phyloP scores from a whole-genome alignment of 2,888 invertebrate species.

The Himalopsyche kuldschensis region DNA sequence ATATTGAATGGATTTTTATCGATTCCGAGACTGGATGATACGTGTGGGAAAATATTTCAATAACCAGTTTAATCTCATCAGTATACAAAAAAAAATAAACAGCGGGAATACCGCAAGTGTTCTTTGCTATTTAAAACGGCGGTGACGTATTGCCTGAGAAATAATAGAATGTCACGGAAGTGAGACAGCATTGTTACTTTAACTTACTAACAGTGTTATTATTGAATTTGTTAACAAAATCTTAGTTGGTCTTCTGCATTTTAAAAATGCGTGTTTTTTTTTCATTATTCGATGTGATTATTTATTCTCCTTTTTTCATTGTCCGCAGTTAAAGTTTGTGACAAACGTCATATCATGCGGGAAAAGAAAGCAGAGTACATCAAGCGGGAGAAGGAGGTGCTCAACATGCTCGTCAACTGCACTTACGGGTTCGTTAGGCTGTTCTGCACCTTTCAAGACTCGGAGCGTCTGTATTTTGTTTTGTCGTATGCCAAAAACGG shows the following conservation, averaged over 20 bases:
- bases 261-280: background rate
- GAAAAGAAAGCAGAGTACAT: slow-evolving; percentile 94
- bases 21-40: background rate
- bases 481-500: slow-evolving; percentile 93
- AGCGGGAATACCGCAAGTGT: background rate
- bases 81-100: background rate
- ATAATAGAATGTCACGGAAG: background rate
- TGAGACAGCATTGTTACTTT: background rate
- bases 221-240: background rate
- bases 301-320: slow-evolving; percentile 34
- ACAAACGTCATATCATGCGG: slow-evolving; percentile 88
- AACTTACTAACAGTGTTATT: background rate
- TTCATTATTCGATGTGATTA: background rate
- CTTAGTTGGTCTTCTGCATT: background rate
- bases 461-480: slow-evolving; percentile 90
- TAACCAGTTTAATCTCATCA: background rate
- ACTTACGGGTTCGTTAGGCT: slow-evolving; percentile 90
- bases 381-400: slow-evolving; percentile 90
- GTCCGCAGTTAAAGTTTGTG: slow-evolving; percentile 93
- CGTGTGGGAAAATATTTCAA: background rate
- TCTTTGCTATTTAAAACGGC: background rate
- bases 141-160: background rate
- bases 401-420: slow-evolving; percentile 80
- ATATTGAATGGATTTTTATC: background rate
- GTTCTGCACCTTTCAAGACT: slow-evolving; percentile 96